These are phyloP conservation scores for Edolisoma coerulescens DNA, from an alignment of 2,113 vertebrate species.

Conservation along the genomic window DNA sequence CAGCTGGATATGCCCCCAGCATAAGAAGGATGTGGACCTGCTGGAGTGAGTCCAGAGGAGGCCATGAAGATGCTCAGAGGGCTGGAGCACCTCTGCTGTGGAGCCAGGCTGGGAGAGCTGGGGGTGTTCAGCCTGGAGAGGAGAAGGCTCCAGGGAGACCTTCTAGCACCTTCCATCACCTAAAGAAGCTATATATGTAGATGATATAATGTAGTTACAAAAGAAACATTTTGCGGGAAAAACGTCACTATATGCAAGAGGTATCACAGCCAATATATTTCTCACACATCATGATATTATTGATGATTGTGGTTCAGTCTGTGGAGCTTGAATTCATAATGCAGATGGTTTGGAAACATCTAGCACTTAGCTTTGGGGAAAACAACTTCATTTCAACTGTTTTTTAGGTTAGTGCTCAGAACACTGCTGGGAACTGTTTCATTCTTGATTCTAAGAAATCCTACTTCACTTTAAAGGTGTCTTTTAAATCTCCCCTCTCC, in stretches of 20 bases:
- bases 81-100: neutral
- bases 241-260: neutral
- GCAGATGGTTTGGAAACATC: neutral
- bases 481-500: neutral
- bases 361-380: neutral
- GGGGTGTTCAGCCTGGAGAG: neutral
- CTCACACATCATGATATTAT: rapidly evolving
- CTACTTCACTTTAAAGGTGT: neutral
- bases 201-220: neutral
- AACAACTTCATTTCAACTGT: neutral
- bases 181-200: neutral
- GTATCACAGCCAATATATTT: neutral
- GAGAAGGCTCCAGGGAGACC: neutral
- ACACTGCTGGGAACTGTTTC: neutral
- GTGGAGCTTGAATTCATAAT: neutral
- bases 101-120: neutral
- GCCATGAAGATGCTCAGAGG: neutral
- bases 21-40: neutral
- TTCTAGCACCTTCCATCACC: neutral
- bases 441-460: neutral
- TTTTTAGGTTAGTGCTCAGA: neutral
- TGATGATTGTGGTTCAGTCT: neutral
- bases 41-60: neutral
- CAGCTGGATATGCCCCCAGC: neutral
- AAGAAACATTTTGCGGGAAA: neutral